These are phyloP conservation scores for Julus scandinavius DNA, from an alignment of 2,888 invertebrate species.

Conservation along the genomic window DNA sequence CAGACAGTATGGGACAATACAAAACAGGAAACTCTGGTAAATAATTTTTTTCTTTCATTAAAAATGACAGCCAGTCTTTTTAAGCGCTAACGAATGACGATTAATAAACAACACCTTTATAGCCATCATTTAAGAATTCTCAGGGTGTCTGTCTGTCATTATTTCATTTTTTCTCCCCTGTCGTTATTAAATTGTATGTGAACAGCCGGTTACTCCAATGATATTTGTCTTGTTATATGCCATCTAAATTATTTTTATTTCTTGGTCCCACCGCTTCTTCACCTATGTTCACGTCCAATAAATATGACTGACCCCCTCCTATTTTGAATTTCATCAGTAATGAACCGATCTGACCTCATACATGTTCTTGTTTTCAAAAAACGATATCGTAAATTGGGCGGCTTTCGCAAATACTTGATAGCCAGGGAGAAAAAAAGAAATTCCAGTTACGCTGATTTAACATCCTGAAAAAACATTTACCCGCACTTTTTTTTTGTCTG, in stretches of 20 bases:
- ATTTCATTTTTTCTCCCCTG: not conserved
- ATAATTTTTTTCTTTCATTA: not conserved
- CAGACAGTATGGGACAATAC: too few relatives aligned
- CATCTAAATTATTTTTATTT: not conserved
- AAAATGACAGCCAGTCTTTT: not conserved
- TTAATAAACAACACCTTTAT: not conserved
- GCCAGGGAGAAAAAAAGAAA: not conserved
- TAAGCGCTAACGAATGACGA: not conserved
- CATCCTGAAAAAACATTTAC: not conserved
- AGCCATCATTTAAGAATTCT: not conserved
- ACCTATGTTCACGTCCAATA: not conserved
- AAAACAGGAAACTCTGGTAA: too few relatives aligned
- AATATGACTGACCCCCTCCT: not conserved
- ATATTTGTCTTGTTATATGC: not conserved
- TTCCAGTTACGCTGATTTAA: slow-evolving; percentile 23
- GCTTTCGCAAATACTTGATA: not conserved
- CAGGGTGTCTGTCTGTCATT: not conserved
- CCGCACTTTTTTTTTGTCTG: not conserved
- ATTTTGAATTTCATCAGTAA: not conserved
- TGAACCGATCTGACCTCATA: slow-evolving; percentile 15
- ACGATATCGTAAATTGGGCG: slow-evolving; percentile 39
- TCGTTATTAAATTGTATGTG: not conserved
- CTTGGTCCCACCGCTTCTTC: not conserved
- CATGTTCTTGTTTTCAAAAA: slow-evolving; percentile 22
- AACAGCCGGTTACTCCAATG: not conserved